Percentiles rank a stretch among this genome's conserved stretches.
Evolutionary conservation across 1,140 invertebrate genomes (phyloP).

Genomic region (Batillaria attramentaria): DNA sequence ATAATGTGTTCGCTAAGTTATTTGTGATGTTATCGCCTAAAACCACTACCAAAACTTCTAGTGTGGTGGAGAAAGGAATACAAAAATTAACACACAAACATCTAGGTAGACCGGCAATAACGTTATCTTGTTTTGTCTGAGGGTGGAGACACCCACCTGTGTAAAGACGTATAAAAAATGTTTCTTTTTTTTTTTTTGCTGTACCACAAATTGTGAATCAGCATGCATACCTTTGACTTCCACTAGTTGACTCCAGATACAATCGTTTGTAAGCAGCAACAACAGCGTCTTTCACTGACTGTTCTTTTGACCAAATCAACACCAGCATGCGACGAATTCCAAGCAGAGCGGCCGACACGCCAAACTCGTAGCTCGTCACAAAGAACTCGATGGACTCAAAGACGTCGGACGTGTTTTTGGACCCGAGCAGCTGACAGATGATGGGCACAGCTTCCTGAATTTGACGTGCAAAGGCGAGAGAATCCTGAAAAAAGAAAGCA

Average conservation of each 20-base stretch:
- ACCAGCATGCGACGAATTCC: constrained; percentile 84
- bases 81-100: no score
- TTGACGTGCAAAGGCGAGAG: constrained; percentile 78
- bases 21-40: no score
- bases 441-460: constrained; percentile 81
- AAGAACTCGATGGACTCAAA: constrained; percentile 89
- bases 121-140: no score
- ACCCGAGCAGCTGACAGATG: constrained; percentile 82
- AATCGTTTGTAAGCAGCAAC: constrained; percentile 78
- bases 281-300: constrained; percentile 78
- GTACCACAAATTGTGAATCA: no score
- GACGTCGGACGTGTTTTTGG: constrained; percentile 83
- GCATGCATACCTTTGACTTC: constrained; percentile 62
- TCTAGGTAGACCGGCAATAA: no score
- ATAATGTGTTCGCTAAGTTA: no score
- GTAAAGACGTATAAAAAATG: no score
- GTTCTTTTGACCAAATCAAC: constrained; percentile 82
- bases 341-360: constrained; percentile 79
- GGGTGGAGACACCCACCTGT: no score
- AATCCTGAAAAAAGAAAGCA: constrained; percentile 75
- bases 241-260: constrained; percentile 74
- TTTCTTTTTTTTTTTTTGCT: background rate
- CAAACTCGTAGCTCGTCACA: constrained; percentile 82
- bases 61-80: no score
- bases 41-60: no score